These are phyloP conservation scores for Ophion costatus DNA, from an alignment of 2,888 invertebrate genomes.

Conservation along the genomic window DNA sequence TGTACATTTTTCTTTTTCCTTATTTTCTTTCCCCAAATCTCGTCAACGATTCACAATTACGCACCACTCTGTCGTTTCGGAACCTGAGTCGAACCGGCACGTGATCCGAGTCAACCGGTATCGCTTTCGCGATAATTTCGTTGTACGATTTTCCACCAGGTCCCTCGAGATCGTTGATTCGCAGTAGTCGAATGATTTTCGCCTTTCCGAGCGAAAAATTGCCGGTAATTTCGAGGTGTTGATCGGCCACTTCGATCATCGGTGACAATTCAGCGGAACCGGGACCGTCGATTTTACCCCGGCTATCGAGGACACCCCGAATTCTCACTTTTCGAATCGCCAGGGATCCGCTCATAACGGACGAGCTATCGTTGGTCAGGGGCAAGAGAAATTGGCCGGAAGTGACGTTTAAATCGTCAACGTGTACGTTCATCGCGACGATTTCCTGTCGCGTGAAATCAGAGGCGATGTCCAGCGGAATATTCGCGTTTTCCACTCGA, in stretches of 20 bases:
- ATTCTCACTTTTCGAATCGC: constrained; percentile 67
- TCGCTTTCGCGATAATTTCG: constrained; percentile 77
- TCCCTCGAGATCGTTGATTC: constrained; percentile 78
- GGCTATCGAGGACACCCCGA: constrained; percentile 82
- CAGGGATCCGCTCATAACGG: constrained; percentile 69
- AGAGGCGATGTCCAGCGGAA: constrained; percentile 69
- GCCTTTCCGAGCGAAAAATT: constrained; percentile 83
- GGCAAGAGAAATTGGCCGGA: constrained; percentile 74
- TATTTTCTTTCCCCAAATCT: neutral
- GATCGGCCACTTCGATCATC: constrained; percentile 82
- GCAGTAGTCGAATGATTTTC: constrained; percentile 82
- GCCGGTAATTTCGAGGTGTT: constrained; percentile 81
- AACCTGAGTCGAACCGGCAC: constrained; percentile 81
- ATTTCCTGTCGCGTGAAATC: constrained; percentile 65
- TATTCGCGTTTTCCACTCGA: constrained; percentile 54
- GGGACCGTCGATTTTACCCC: constrained; percentile 84
- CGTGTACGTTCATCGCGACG: constrained; percentile 55
- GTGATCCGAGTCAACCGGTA: constrained; percentile 78
- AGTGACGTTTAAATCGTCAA: constrained; percentile 68
- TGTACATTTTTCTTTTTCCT: neutral
- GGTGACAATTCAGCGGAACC: constrained; percentile 83
- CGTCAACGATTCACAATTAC: constrained; percentile 49
- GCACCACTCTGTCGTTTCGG: constrained; percentile 79
- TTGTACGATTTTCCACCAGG: constrained; percentile 75
- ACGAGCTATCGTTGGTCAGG: constrained; percentile 66